These are phyloP conservation scores for Galeruca laticollis DNA, from an alignment of 2,888 invertebrate species.

Conservation along the genomic window DNA sequence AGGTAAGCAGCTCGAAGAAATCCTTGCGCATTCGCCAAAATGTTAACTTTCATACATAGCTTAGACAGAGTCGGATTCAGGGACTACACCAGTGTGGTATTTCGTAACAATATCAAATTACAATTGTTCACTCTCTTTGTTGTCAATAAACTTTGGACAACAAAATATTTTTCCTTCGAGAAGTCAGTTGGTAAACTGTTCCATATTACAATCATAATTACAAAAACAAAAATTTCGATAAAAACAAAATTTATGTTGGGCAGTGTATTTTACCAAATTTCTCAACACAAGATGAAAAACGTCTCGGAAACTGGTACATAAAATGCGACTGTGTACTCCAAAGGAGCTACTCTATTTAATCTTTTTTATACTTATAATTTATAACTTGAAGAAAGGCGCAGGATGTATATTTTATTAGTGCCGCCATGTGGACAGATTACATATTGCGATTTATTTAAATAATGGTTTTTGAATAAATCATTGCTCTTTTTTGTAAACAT, in stretches of 20 bases:
- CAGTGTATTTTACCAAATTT: conserved; percentile 4
- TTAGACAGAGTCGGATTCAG: too few species aligned
- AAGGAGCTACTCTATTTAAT: conserved; percentile 33
- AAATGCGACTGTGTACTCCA: conserved; percentile 35
- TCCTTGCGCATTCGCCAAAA: too few species aligned
- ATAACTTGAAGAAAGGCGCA: conserved; percentile 42
- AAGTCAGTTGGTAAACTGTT: too few species aligned
- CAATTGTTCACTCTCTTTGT: too few species aligned
- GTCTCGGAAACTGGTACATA: conserved; percentile 20
- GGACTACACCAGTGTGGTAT: too few species aligned
- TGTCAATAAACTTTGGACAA: too few species aligned
- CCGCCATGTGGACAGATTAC: conserved; percentile 37
- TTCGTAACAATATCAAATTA: too few species aligned
- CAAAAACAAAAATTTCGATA: too few species aligned
- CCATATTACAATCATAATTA: too few species aligned
- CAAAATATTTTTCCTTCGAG: too few species aligned
- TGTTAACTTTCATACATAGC: too few species aligned
- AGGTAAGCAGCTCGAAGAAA: too few species aligned
- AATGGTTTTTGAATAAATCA: conserved; percentile 40
- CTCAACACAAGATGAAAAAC: conserved; percentile 19
- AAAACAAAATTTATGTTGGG: neutral
- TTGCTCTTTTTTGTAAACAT: conserved; percentile 36
- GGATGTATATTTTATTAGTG: conserved; percentile 45
- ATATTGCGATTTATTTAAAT: conserved; percentile 40
- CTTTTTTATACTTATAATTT: conserved; percentile 41